A percentile compares a stretch with the other conserved stretches of the same genome.
These are phyloP conservation scores for Nomada goodeniana DNA, from an alignment of 2,888 invertebrate genomes.

Conservation along the genomic window DNA sequence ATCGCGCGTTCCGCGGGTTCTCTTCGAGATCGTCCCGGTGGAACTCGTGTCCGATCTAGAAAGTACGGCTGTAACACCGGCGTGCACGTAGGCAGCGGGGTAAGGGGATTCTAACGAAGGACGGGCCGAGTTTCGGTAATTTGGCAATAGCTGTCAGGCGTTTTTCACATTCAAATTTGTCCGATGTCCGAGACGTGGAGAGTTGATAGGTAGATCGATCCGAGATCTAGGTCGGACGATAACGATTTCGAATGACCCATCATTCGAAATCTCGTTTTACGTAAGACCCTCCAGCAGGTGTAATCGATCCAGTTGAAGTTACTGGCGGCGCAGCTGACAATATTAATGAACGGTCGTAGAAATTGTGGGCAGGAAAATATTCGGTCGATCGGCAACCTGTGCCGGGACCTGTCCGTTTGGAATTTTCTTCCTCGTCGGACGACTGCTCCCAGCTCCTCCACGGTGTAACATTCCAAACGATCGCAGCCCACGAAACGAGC, in stretches of 20 bases:
- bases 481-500: neutral
- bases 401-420: neutral
- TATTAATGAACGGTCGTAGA: neutral
- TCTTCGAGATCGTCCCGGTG: neutral
- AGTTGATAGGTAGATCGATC: no score
- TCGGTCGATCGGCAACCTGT: constrained; percentile 7
- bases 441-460: constrained; percentile 6
- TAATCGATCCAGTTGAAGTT: no score
- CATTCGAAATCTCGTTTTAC: no score
- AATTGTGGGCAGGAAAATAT: neutral
- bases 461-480: neutral
- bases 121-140: neutral
- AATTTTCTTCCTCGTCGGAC: neutral
- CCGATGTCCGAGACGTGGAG: no score
- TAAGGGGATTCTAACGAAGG: neutral
- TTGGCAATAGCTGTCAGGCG: neutral
- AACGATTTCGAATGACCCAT: neutral
- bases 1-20: constrained; percentile 36
- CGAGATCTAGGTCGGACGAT: neutral
- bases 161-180: neutral
- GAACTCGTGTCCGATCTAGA: neutral
- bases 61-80: neutral
- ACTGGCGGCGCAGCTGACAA: neutral
- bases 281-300: no score
- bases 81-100: neutral